These are phyloP conservation scores for Notoglanidium macrostoma DNA, from an alignment of 2,797 vertebrate genomes.

Conservation along the genomic window DNA sequence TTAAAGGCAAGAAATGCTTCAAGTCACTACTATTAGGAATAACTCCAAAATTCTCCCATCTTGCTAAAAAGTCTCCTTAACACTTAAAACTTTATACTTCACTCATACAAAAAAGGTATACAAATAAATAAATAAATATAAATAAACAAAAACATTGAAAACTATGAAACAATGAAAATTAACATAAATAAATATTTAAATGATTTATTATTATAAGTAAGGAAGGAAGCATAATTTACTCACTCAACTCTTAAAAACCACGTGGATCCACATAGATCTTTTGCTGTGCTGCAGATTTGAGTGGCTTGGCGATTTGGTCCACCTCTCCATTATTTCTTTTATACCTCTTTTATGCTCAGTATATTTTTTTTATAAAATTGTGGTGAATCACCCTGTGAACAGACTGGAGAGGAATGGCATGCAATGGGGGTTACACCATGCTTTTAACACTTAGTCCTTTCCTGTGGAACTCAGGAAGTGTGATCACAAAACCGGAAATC, in stretches of 20 bases:
- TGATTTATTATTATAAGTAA: neutral
- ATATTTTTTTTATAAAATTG: neutral
- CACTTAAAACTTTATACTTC: neutral
- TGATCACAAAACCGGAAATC: constrained; percentile 24
- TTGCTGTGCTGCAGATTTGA: neutral
- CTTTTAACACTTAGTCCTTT: constrained; percentile 14
- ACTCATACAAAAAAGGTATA: neutral
- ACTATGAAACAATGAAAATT: neutral
- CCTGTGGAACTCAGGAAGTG: constrained; percentile 38
- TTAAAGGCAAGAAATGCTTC: neutral
- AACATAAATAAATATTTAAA: neutral
- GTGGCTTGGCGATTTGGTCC: neutral
- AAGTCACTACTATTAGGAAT: neutral
- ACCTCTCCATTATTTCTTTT: neutral
- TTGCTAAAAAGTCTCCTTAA: neutral
- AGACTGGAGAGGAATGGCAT: neutral
- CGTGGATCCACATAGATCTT: neutral
- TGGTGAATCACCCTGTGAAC: neutral
- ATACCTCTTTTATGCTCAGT: neutral
- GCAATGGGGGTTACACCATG: neutral
- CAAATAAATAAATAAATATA: neutral
- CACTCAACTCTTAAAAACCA: constrained; percentile 3
- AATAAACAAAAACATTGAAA: neutral
- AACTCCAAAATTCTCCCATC: neutral
- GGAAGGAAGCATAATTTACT: neutral